Evolutionary conservation across 2,888 invertebrate species (phyloP).

Genomic region (Apantesis nais): DNA sequence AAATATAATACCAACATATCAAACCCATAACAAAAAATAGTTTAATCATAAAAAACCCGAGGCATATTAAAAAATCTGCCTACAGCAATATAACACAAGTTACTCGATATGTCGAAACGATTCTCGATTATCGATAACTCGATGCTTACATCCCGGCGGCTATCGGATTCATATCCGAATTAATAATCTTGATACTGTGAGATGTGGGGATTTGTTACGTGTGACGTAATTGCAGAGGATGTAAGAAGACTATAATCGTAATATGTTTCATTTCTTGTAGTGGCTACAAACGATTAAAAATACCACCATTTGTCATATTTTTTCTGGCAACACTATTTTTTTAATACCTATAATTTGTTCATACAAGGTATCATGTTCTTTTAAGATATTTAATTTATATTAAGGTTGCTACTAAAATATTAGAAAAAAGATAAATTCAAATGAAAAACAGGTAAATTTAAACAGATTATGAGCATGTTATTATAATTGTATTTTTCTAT

Average conservation of each 20-base stretch:
- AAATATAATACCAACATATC: background rate
- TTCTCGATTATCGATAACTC: conserved; percentile 63
- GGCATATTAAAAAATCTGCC: conserved; percentile 59
- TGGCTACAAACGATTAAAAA: too few relatives aligned
- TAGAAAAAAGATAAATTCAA: too few relatives aligned
- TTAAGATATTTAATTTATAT: too few relatives aligned
- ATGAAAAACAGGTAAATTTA: too few relatives aligned
- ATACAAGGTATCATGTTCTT: too few relatives aligned
- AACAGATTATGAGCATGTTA: too few relatives aligned
- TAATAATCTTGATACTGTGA: conserved; percentile 76
- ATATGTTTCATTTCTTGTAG: background rate
- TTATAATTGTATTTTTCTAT: too few relatives aligned
- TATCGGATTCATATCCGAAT: conserved; percentile 80
- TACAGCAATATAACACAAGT: conserved; percentile 45
- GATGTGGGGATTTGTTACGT: conserved; percentile 72
- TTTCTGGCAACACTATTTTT: background rate
- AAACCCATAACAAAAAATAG: background rate
- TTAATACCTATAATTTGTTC: too few relatives aligned
- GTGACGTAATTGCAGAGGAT: conserved; percentile 44
- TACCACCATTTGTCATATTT: background rate
- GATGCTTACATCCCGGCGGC: conserved; percentile 66
- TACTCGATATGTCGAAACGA: conserved; percentile 56
- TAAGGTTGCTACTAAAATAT: too few relatives aligned
- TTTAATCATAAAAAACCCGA: conserved; percentile 60
- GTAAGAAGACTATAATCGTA: conserved; percentile 16